A percentile compares a stretch with the other conserved stretches of the same genome.
phyloP scores from a whole-genome alignment of 2,888 invertebrate species.

The Drosophila cracens region DNA sequence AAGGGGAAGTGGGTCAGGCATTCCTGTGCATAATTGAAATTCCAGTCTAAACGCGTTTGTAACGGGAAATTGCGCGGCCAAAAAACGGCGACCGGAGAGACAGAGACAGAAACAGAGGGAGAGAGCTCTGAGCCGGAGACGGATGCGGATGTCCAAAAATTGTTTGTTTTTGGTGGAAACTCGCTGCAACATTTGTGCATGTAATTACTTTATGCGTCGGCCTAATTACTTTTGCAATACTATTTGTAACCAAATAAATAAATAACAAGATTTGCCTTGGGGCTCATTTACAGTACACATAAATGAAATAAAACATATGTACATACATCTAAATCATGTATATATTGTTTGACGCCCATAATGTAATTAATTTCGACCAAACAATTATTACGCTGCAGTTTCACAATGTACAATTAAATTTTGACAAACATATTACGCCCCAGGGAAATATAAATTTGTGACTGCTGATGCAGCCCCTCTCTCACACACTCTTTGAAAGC shows the following conservation, averaged over 20 bases:
- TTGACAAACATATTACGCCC: constrained; percentile 56
- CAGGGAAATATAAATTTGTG: constrained; percentile 45
- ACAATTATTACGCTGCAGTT: constrained; percentile 50
- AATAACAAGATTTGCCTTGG: constrained; percentile 26
- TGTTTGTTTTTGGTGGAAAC: constrained; percentile 16
- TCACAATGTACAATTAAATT: constrained; percentile 60
- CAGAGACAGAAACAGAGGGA: background rate
- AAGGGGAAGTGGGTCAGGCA: constrained; percentile 37
- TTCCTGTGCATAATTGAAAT: constrained; percentile 79
- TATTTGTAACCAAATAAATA: constrained; percentile 51
- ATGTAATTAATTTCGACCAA: constrained; percentile 65
- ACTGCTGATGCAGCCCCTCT: background rate
- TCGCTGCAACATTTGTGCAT: constrained; percentile 29
- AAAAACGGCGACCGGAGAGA: constrained; percentile 48
- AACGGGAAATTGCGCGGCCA: constrained; percentile 76
- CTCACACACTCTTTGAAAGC: constrained; percentile 1
- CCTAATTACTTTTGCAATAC: constrained; percentile 36
- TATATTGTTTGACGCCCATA: constrained; percentile 9
- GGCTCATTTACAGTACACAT: constrained; percentile 34
- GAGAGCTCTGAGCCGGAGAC: constrained; percentile 35
- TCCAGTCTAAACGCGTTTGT: constrained; percentile 78
- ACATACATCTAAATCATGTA: background rate
- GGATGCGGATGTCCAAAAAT: constrained; percentile 59
- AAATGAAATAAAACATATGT: background rate
- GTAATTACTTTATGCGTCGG: constrained; percentile 16